Evolutionary conservation across 2,113 vertebrate species (phyloP).

Genomic region (Pavo muticus): DNA sequence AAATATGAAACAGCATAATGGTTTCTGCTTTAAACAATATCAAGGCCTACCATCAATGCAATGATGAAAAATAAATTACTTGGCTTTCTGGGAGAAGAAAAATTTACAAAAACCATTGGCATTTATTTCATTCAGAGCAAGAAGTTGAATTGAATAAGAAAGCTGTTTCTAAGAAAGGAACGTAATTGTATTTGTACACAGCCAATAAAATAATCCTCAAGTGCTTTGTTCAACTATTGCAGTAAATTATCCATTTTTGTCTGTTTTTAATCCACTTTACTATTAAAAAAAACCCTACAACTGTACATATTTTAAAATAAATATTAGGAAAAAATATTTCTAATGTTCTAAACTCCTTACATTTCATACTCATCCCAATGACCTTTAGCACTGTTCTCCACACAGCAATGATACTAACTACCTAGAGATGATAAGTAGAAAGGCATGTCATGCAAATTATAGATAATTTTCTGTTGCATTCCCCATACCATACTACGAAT

Average conservation of each 20-base stretch:
- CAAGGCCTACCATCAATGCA: not conserved
- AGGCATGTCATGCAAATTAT: slow-evolving; percentile 6
- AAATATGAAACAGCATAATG: not conserved
- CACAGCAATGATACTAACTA: not conserved
- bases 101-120: not conserved
- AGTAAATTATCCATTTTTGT: slow-evolving; percentile 2
- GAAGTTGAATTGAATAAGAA: slow-evolving; percentile 34
- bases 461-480: slow-evolving; percentile 48
- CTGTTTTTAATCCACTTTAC: not conserved
- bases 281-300: not conserved
- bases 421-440: slow-evolving; percentile 12
- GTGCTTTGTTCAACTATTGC: not conserved
- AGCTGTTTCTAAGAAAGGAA: not conserved
- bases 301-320: not conserved
- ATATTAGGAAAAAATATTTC: not conserved
- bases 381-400: not conserved
- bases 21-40: not conserved
- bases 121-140: slow-evolving; percentile 21
- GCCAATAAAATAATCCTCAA: not conserved
- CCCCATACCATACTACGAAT: not conserved
- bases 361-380: not conserved
- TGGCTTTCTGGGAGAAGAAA: not conserved
- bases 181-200: not conserved
- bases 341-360: not conserved
- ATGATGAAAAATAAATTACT: not conserved